These are phyloP conservation scores for Hylyphantes graminicola DNA, from an alignment of 1,140 invertebrate genomes.

Conservation along the genomic window DNA sequence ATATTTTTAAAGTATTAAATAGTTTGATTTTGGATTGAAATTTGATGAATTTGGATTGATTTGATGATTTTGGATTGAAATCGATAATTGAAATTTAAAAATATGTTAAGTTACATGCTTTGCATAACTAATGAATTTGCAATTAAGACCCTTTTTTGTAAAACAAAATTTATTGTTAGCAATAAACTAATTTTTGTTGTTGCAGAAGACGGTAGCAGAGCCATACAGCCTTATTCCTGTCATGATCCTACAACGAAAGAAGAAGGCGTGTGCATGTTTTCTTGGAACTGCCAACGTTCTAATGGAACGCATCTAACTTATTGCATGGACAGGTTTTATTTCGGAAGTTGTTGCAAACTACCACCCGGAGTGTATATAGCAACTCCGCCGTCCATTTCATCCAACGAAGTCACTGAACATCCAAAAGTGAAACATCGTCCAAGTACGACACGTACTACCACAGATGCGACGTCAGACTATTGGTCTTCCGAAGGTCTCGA, in stretches of 20 bases:
- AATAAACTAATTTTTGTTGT: background rate
- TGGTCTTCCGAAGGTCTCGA: background rate
- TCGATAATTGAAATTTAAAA: too few species aligned
- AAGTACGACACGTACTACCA: background rate
- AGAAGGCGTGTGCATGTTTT: constrained; percentile 90
- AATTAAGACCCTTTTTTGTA: background rate
- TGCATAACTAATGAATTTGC: too few species aligned
- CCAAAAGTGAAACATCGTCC: constrained; percentile 18
- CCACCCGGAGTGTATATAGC: constrained; percentile 56
- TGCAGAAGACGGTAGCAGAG: constrained; percentile 37
- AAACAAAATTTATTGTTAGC: background rate
- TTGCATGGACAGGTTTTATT: constrained; percentile 91
- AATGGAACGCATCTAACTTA: constrained; percentile 91
- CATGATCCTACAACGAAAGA: constrained; percentile 43
- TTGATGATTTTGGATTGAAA: too few species aligned
- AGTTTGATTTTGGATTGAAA: too few species aligned
- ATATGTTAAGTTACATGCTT: too few species aligned
- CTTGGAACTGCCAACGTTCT: constrained; percentile 89
- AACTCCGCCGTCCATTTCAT: constrained; percentile 2
- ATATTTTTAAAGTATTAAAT: too few species aligned
- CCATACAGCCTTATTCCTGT: constrained; percentile 60
- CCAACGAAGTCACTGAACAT: constrained; percentile 30
- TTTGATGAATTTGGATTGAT: too few species aligned
- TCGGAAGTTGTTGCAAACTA: constrained; percentile 83
- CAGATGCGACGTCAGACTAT: background rate